Base-by-base conservation (phyloP, 2,888 invertebrate species). In the Ptycholaimellus sp. region DNA sequence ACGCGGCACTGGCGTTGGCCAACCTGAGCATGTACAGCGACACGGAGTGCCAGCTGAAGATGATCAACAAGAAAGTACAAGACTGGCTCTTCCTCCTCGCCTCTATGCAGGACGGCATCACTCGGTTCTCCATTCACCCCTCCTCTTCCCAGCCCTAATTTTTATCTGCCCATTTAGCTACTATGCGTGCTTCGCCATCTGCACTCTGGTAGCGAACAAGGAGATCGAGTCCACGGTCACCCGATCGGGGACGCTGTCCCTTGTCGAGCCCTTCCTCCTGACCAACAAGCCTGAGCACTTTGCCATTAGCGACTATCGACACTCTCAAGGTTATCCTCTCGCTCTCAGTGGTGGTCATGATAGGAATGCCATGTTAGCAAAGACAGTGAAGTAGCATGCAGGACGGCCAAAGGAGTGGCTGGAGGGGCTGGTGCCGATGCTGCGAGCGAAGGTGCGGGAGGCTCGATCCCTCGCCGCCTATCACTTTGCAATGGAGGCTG, bases 401-500 rank as follows among this genome's bases (percentile, higher is more conserved):
- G 51, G 52, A 17, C 39, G 50, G 16, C 48, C 49, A 11, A 50
- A 47, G 21, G 53, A 50, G 19, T 54, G 54, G 54, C 42, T 54
- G 9, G 27, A 40, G 18, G 40, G 44, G 49, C 67, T 96, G 45
- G 81, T 93, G 3, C 87, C 90, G 1, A 81, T 93, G 11, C 65
- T 96, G 37, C 78, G 77, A 57, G 87, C 87, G 29, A 80, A 85
- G 57, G 68, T 87, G 42, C 82, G 87, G 57, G 93, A 93, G 62
- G 90, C 93, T 0, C 71, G 85, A 52, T 85, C 83, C 58, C 64
- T 96, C 49, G 93, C 90, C 3, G 87, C 93, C 25, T 96, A 93
- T 59, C 96, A 96, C 58, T 68, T 90, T 60, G 87, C 87, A 56
- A 87, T 96, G 85, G 96, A 96, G 62, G 90, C 93, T 11, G 82